Evolutionary conservation across 2,888 invertebrate genomes (phyloP), one percentile per base, ranked within the genome.

Genomic region (Volucella zonaria): DNA sequence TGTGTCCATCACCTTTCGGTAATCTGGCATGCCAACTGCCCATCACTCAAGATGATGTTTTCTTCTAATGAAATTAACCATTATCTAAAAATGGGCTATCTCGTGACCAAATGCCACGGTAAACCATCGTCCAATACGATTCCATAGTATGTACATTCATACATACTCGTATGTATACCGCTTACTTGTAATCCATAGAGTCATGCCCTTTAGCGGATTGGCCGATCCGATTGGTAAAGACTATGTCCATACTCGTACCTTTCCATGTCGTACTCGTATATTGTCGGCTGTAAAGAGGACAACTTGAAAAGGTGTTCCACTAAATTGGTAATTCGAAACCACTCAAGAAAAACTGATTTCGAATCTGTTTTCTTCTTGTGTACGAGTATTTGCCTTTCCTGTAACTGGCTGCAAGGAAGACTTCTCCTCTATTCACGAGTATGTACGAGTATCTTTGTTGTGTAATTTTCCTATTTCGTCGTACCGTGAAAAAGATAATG

Each of bases 281-380:
- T 31, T 31, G 4, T 31, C 6, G 31, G 31, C 31, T 31, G 6
- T 31, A 38, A 80, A 82, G 80, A 80, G 75, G 81, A 81, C 83
- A 85, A 85, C 75, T 58, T 51, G 61, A 76, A 80, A 85, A 81
- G 76, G 83, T 85, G 71, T 85, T 85, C 81, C 81, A 76, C 59
- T 77, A 76, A 85, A 85, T 85, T 85, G 67, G 85, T 81, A 85
- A 85, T 85, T 73, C 51, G 73, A 85, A 73, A 81, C 81, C 85
- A 73, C 71, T 85, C 76, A 62, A 71, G 76, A 85, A 81, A 76
- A 83, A 75, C 70, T 74, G 64, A 82, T 74, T 82, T 58, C 51
- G 38, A 74, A 51, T 82, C 54, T 23, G 51, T 38, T 68, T 78
- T 31, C 66, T 49, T 58, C 47, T 31, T 31, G 31, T 31, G 31